Evolutionary conservation across 2,888 invertebrate species (phyloP), one percentile per base, ranked within the genome.

Genomic region (Drosophila lutescens): DNA sequence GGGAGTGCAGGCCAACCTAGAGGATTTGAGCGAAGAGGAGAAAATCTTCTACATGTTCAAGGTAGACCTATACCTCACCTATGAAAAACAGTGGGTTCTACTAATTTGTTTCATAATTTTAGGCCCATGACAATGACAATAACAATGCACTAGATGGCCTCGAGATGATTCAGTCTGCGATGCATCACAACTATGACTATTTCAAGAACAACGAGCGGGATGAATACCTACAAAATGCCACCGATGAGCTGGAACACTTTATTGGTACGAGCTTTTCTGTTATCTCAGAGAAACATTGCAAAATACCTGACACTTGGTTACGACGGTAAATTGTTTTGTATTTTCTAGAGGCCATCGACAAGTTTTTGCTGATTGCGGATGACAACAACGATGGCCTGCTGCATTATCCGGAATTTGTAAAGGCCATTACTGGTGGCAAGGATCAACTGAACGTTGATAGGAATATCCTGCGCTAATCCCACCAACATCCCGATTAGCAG

Each of bases 111-210:
- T 30, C 12, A 36, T 13, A n/a, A 23, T 30, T 74, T 65, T 50
- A 92, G 91, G 90, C 96, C 17, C 98, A 98, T 86, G 98, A 98
- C 91, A 95, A 95, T 76, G 98, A 98, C 90, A 96, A 96, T 89
- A 98, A 98, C 90, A 96, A 95, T 1, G 96, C 95, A 87, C 92
- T 98, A 68, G 98, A 98, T 91, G 98, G 98, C 0, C 92, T 98
- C 68, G 98, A 98, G 93, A 94, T 98, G 87, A 93, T 98, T 57
- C 94, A 94, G 91, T 94, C 92, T 7, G 92, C 92, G 15, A 87
- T 92, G 62, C 92, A 92, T 78, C 94, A 95, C 67, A 93, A 95
- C 43, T 93, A 95, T 46, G 93, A 93, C 41, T 92, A 93, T 9
- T 93, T 91, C 30, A 89, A 90, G 44, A 91, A 89, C 62, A 63